phyloP scores from a whole-genome alignment of 2,797 vertebrate genomes.

The Cyprinodon diabolis region DNA sequence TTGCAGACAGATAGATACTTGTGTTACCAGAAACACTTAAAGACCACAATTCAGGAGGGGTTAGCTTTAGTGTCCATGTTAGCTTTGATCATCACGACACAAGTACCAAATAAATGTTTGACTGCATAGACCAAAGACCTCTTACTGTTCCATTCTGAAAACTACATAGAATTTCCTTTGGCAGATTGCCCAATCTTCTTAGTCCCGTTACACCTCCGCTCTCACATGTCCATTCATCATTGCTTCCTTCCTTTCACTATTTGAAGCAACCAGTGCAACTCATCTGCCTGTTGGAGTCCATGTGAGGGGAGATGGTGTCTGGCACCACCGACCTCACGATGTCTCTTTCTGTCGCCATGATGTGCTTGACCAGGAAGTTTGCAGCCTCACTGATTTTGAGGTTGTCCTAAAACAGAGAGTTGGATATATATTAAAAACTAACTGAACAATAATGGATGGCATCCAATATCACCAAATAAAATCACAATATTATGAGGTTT shows the following conservation, averaged over 20 bases:
- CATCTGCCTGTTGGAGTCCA: slow-evolving; percentile 77
- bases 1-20: neutral
- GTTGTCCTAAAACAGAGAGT: slow-evolving; percentile 84
- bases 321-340: slow-evolving; percentile 85
- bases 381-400: slow-evolving; percentile 94
- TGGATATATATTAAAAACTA: neutral
- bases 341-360: slow-evolving; percentile 92
- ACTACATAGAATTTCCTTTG: neutral
- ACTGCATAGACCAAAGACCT: slow-evolving; percentile 17
- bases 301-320: slow-evolving; percentile 89
- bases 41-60: slow-evolving; percentile 12
- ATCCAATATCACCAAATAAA: neutral
- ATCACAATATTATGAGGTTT: too few species aligned
- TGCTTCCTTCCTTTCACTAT: slow-evolving; percentile 61
- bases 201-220: slow-evolving; percentile 15
- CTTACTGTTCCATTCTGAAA: neutral
- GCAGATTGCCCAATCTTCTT: slow-evolving; percentile 17
- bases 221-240: neutral
- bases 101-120: slow-evolving; percentile 17
- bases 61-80: slow-evolving; percentile 20
- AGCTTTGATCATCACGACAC: slow-evolving; percentile 1
- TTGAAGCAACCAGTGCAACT: slow-evolving; percentile 91
- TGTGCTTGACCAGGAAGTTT: slow-evolving; percentile 95
- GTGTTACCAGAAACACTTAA: slow-evolving; percentile 14
- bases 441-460: neutral